Evolutionary conservation across 2,888 invertebrate species (phyloP), one percentile per base, ranked within the genome.

Genomic region (Gibbula magus): DNA sequence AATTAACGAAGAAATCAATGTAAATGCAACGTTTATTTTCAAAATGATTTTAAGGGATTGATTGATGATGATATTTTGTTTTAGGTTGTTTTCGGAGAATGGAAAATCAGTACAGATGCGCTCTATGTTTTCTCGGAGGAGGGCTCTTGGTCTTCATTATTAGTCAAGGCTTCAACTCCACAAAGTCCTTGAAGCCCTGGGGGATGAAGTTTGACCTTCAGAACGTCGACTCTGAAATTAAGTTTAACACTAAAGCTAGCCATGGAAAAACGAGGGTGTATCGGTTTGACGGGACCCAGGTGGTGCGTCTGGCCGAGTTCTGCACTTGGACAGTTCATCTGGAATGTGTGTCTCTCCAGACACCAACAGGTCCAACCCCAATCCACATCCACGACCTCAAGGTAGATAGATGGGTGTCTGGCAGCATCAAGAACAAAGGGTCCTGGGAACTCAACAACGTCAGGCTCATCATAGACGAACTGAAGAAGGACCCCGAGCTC

Each of bases 401-500:
- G 35, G n/a, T 20, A 8, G 75, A 75, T 32, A 53, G 20, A n/a
- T 53, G 32, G 25, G 53, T 75, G 16, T 75, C 75, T 3, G 54
- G 29, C 10, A 54, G 16, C 52, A 18, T 75, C 1, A 54, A 54
- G 25, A 25, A n/a, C 32, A 75, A 16, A 18, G 53, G 54, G 22
- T 18, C 53, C 54, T 75, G 75, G 75, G 75, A 75, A 29, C 54
- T 35, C 1, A 54, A 18, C 18, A 52, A 53, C 25, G 20, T 75
- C 29, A 53, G 32, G 7, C 54, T 75, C 20, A n/a, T 75, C 35
- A 2, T 75, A 29, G n/a, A 32, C 8, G 54, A 54, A 25, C 29
- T 75, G 25, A 75, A 75, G 32, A 29, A 75, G 18, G 75, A 75
- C 29, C 75, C 75, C 2, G 75, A 75, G 20, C 29, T 75, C 18